Conservation (phyloP, 2,888 invertebrate species). For the Tryphoninae sp. region DNA sequence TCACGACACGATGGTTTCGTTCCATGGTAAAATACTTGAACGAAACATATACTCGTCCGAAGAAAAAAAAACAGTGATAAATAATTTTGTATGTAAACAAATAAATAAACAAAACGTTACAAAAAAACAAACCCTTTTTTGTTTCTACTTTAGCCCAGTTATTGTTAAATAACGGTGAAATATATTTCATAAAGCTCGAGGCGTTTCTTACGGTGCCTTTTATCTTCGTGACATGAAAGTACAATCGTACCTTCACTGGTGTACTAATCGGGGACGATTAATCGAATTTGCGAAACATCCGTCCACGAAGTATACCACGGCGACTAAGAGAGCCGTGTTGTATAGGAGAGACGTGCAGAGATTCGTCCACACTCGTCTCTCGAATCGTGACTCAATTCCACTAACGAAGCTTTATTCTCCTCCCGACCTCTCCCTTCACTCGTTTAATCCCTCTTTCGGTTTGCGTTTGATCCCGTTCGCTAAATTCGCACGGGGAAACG, state of each 20-base stretch:
- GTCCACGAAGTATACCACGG: not conserved
- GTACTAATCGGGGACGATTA: constrained; percentile 55
- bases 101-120: too few species aligned
- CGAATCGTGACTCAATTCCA: constrained; percentile 60
- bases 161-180: not conserved
- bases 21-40: not conserved
- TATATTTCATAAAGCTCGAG: not conserved
- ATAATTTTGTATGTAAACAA: too few species aligned
- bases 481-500: constrained; percentile 53
- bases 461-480: constrained; percentile 60
- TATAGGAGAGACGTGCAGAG: constrained; percentile 10
- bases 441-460: constrained; percentile 47
- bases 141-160: too few species aligned
- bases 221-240: constrained; percentile 21
- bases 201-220: constrained; percentile 3
- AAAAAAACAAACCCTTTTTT: too few species aligned
- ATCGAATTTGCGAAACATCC: constrained; percentile 48
- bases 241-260: constrained; percentile 38
- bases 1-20: not conserved
- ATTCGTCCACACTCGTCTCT: constrained; percentile 49
- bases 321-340: not conserved
- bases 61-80: not conserved
- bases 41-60: not conserved
- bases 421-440: constrained; percentile 27
- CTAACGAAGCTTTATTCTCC: constrained; percentile 62